These are phyloP conservation scores for Merodon equestris DNA, from an alignment of 2,888 invertebrate genomes.

Conservation along the genomic window DNA sequence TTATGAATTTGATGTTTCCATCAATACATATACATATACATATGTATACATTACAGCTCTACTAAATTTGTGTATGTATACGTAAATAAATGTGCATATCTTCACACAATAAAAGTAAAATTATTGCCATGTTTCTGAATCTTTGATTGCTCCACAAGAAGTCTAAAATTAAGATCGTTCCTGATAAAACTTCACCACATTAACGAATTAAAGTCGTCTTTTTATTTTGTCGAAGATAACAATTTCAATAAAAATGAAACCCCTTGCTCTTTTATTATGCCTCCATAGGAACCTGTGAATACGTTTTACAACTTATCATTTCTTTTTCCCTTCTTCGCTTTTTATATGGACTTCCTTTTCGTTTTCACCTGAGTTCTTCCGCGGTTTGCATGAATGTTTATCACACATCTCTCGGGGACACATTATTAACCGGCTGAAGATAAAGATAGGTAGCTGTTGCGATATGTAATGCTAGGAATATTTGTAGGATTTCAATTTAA, in stretches of 20 bases:
- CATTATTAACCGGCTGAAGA: slow-evolving; percentile 51
- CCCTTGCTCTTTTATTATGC: slow-evolving; percentile 65
- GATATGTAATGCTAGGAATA: slow-evolving; percentile 46
- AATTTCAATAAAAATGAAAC: slow-evolving; percentile 62
- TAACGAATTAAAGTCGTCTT: slow-evolving; percentile 66
- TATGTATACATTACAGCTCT: too few species aligned
- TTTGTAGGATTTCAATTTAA: slow-evolving; percentile 15
- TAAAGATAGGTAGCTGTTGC: slow-evolving; percentile 58
- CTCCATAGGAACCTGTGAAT: slow-evolving; percentile 59
- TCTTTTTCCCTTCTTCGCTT: slow-evolving; percentile 27
- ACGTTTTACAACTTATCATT: slow-evolving; percentile 65
- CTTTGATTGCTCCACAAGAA: slow-evolving; percentile 71
- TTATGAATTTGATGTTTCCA: too few species aligned
- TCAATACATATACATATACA: too few species aligned
- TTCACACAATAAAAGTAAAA: slow-evolving; percentile 69
- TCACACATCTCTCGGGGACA: slow-evolving; percentile 62
- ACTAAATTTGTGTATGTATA: not conserved
- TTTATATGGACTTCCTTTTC: slow-evolving; percentile 46
- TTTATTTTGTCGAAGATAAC: slow-evolving; percentile 67
- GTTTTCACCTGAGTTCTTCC: slow-evolving; percentile 62
- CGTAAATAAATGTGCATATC: not conserved
- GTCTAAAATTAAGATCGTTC: slow-evolving; percentile 69
- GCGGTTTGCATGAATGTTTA: slow-evolving; percentile 63
- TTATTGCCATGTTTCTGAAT: slow-evolving; percentile 72
- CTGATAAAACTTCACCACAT: slow-evolving; percentile 69